phyloP scores from a whole-genome alignment of 2,888 invertebrate genomes.

The Brachyptera putata region DNA sequence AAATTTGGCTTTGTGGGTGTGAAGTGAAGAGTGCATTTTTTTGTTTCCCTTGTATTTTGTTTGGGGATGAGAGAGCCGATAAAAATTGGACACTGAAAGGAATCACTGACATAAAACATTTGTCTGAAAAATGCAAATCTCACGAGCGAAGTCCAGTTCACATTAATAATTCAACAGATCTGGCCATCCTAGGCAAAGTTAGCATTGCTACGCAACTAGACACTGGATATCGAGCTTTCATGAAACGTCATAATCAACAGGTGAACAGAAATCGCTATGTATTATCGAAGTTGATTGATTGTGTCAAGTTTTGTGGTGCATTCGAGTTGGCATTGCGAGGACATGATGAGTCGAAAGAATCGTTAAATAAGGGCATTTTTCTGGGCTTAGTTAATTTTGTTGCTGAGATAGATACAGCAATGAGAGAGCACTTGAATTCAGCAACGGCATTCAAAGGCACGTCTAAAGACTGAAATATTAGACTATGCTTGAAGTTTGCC shows the following conservation, averaged over 20 bases:
- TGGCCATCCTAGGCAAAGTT: constrained; percentile 30
- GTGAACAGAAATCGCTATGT: constrained; percentile 31
- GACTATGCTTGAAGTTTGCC: constrained; percentile 38
- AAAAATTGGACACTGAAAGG: constrained; percentile 30
- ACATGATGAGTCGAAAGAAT: constrained; percentile 37
- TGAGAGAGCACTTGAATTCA: constrained; percentile 36
- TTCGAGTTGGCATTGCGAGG: constrained; percentile 38
- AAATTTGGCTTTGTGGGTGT: constrained; percentile 23
- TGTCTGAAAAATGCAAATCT: constrained; percentile 32
- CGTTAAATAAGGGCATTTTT: constrained; percentile 38
- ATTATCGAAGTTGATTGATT: constrained; percentile 36
- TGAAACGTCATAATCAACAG: constrained; percentile 32
- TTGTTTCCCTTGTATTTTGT: constrained; percentile 37
- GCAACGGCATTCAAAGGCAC: constrained; percentile 38
- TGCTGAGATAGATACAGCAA: constrained; percentile 35
- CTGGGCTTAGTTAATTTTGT: constrained; percentile 38
- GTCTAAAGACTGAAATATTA: constrained; percentile 37
- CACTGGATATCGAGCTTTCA: constrained; percentile 30
- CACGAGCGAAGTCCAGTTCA: constrained; percentile 28
- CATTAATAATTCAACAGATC: constrained; percentile 26
- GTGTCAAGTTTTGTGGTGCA: constrained; percentile 40
- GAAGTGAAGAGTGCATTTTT: constrained; percentile 15
- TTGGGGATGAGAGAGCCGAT: constrained; percentile 25
- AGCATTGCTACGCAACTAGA: constrained; percentile 34
- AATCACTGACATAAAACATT: constrained; percentile 31